Evolutionary conservation across 2,888 invertebrate genomes (phyloP), one percentile per base, ranked within the genome.

Genomic region (Limnephilus rhombicus): DNA sequence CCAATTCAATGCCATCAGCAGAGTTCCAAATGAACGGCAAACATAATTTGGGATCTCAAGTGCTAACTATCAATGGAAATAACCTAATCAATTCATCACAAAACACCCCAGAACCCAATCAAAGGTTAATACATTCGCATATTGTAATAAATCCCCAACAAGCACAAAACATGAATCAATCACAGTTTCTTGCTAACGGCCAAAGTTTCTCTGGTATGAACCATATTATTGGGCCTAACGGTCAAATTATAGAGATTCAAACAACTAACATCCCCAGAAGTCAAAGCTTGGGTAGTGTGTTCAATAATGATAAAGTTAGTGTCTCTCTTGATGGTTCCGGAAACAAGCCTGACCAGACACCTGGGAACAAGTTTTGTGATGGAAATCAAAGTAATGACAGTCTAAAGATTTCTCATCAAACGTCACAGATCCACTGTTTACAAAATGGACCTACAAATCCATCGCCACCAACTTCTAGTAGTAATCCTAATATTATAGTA

Each of bases 211-310:
- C 92, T 92, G 94, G 49, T 94, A 94, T 95, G 49, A 95, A 95
- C 91, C 95, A 95, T 93, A 94, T 97, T 80, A 94, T 97, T 92
- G 96, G 96, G 15, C 96, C 96, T 0, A 97, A 97, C 93, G 97
- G 97, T 2, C 97, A 97, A 91, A 95, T 97, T 89, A 96, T 97
- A 91, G 97, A 96, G 80, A 96, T 97, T 13, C 97, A 97, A 94
- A 96, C 96, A 53, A 92, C 93, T 18, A 92, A 92, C 85, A 93
- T 93, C 80, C 90, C 92, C 18, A 89, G 92, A 41, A 93, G 93
- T 90, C 93, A 93, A 45, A 93, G 93, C 68, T 68, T 93, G 89
- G 93, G 92, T 80, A 92, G 90, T 88, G 91, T 93, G n/a, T 53
- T 89, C 15, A 89, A 91, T n/a, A 92, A 92, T 82, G 92, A 90